These are phyloP conservation scores for Melinopterus prodromus DNA, from an alignment of 2,888 invertebrate genomes.

Conservation along the genomic window DNA sequence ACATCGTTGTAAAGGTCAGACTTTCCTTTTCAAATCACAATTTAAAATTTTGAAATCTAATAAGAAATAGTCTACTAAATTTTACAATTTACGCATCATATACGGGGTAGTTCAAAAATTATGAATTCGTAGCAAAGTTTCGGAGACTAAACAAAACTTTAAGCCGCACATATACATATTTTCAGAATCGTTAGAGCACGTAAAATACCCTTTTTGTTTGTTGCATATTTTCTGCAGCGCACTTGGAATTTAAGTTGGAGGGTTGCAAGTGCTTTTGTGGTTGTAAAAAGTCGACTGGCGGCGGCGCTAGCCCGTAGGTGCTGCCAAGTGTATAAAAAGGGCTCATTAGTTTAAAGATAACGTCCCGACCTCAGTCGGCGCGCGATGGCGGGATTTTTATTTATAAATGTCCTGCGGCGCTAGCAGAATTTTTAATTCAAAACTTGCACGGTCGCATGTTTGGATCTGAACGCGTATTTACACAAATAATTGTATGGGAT, in stretches of 20 bases:
- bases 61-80: no score
- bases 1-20: no score
- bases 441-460: slow-evolving; percentile 5
- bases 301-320: not conserved
- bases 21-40: no score
- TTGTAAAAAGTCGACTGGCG: slow-evolving; percentile 1
- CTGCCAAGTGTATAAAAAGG: slow-evolving; percentile 16
- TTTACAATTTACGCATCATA: no score
- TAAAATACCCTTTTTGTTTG: not conserved
- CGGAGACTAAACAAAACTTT: no score
- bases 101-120: no score
- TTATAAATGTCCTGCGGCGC: slow-evolving; percentile 21
- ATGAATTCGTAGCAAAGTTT: no score
- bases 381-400: slow-evolving; percentile 6
- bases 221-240: not conserved
- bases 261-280: not conserved
- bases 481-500: no score
- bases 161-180: no score
- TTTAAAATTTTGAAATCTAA: no score
- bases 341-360: slow-evolving; percentile 21
- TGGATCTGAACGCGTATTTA: not conserved
- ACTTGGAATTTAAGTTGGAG: not conserved
- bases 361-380: not conserved
- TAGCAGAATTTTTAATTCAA: slow-evolving; percentile 24
- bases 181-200: no score